Base-by-base conservation (phyloP, 2,888 invertebrate species). In the Dicranocentrus wangi region DNA sequence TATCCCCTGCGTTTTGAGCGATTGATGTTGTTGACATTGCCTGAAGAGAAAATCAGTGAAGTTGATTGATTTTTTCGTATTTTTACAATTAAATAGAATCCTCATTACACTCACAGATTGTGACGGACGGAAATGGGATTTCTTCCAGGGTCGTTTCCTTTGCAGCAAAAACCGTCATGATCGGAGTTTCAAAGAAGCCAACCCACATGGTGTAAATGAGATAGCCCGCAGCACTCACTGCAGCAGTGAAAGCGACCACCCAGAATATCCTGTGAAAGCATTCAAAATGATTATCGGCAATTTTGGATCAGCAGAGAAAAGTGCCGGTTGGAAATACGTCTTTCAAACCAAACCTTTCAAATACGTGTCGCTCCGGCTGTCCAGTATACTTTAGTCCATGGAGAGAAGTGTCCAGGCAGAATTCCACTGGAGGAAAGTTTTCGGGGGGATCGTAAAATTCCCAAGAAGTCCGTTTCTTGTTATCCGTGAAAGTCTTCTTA, bases 231-330 rank as follows among this genome's bases (percentile, higher is more conserved):
- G 81, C 47, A 0, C 65, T 21, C 2, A 83, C 42, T 15, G 77
- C 78, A 19, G 66, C 60, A 0, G 55, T 42, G 51, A 85, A 83
- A 1, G 85, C 76, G 0, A 73, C 15, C 1, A 82, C n/a, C 85
- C 85, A 85, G 47, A 85, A 83, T 42, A 85, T 47, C 58, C 85
- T 85, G n/a, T n/a, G n/a, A n/a, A n/a, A n/a, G n/a, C n/a, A n/a
- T n/a, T n/a, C n/a, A n/a, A n/a, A n/a, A n/a, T n/a, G n/a, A n/a
- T n/a, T n/a, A n/a, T n/a, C n/a, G n/a, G n/a, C n/a, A n/a, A n/a
- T n/a, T n/a, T n/a, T n/a, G n/a, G n/a, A n/a, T n/a, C n/a, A n/a
- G n/a, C n/a, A n/a, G n/a, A n/a, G n/a, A n/a, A n/a, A n/a, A n/a
- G n/a, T n/a, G n/a, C n/a, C n/a, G n/a, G n/a, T n/a, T n/a, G n/a